Conservation (phyloP, 2,113 vertebrate genomes). For the Eurystomus gularis region DNA sequence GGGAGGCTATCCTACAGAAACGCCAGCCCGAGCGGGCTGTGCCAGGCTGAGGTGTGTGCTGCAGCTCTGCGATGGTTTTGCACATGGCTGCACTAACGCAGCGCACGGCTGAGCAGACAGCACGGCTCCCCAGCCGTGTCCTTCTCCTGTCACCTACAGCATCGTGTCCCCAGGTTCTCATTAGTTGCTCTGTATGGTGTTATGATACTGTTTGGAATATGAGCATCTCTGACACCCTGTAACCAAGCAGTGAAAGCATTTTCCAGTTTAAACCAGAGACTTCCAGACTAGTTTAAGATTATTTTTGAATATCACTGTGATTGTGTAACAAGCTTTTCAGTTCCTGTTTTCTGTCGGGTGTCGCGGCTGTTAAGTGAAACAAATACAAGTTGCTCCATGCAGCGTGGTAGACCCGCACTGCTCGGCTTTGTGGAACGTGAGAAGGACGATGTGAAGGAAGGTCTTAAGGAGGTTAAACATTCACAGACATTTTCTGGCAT, state of each 20-base stretch:
- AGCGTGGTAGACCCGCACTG: background rate
- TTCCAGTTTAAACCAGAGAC: background rate
- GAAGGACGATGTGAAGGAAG: background rate
- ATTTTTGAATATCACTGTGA: background rate
- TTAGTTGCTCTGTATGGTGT: background rate
- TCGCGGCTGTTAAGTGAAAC: background rate
- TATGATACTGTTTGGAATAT: background rate
- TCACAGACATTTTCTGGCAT: background rate
- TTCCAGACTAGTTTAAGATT: background rate
- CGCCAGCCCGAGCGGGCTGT: accelerated
- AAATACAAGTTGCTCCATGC: background rate
- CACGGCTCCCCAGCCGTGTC: accelerated
- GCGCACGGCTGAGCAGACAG: background rate
- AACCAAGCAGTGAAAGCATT: background rate
- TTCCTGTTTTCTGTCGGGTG: background rate
- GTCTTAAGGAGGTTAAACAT: background rate
- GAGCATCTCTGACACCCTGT: background rate
- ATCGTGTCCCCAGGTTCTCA: background rate
- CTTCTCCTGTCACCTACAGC: accelerated
- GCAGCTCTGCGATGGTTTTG: background rate
- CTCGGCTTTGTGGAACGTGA: background rate
- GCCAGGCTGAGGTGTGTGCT: background rate
- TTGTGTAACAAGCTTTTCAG: background rate
- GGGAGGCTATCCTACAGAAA: accelerated
- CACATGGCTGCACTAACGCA: background rate